phyloP scores from a whole-genome alignment of 2,113 vertebrate species.

The Setophaga coronata region DNA sequence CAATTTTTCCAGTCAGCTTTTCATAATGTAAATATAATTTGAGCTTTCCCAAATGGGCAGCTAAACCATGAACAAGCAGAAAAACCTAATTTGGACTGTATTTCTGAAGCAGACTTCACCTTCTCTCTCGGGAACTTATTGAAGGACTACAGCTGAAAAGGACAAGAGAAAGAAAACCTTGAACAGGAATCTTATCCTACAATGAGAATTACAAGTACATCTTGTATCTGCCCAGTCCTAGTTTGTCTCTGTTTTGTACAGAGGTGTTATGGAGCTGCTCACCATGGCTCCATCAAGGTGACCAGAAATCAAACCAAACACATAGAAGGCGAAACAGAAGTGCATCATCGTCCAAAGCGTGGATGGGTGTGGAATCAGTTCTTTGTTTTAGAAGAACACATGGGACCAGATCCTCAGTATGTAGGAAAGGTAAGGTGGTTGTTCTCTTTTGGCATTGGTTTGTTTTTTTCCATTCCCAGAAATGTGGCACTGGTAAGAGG shows the following conservation, averaged over 20 bases:
- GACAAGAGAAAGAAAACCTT: slow-evolving; percentile 52
- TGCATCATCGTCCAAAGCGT: slow-evolving; percentile 96
- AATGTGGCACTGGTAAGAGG: not conserved
- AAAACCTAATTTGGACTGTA: slow-evolving; percentile 76
- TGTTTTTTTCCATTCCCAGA: not conserved
- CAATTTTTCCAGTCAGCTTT: slow-evolving; percentile 46
- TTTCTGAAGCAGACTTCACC: slow-evolving; percentile 75
- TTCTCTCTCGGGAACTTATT: slow-evolving; percentile 43
- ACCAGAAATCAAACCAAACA: slow-evolving; percentile 89
- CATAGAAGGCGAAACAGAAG: slow-evolving; percentile 88
- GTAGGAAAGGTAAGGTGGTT: slow-evolving; percentile 89
- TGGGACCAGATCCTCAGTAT: slow-evolving; percentile 94
- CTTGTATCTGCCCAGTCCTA: slow-evolving; percentile 91
- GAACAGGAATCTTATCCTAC: slow-evolving; percentile 74
- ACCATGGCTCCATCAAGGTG: slow-evolving; percentile 77
- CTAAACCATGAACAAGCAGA: slow-evolving; percentile 82
- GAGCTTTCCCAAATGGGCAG: slow-evolving; percentile 67
- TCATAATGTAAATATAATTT: slow-evolving; percentile 87
- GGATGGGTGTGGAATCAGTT: slow-evolving; percentile 99
- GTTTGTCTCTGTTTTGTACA: slow-evolving; percentile 97
- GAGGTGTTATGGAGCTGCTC: slow-evolving; percentile 83
- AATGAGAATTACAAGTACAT: slow-evolving; percentile 92
- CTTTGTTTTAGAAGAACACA: slow-evolving; percentile 99
- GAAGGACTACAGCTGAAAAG: slow-evolving; percentile 63
- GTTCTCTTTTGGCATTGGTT: not conserved